Conservation (phyloP, 2,888 invertebrate species). For the Sialis fuliginosa region DNA sequence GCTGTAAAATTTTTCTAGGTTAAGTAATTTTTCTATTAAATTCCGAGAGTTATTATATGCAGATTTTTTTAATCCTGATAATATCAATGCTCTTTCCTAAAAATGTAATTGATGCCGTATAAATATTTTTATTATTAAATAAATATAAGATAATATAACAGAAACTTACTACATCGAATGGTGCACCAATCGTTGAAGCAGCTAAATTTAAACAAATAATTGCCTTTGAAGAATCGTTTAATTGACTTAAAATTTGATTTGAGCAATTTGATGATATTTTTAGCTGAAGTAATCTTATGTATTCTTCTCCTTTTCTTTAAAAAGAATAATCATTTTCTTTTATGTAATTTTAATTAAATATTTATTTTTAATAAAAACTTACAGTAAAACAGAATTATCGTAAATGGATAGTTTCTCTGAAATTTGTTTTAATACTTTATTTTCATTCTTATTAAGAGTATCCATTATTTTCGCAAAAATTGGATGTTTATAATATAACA, state of each 20-base stretch:
- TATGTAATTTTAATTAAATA: not conserved
- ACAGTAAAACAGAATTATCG: not conserved
- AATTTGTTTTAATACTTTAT: not conserved
- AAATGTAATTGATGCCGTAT: conserved; percentile 10
- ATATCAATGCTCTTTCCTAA: conserved; percentile 37
- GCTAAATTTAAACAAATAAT: conserved; percentile 44
- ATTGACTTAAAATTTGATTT: conserved; percentile 15
- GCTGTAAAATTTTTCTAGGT: conserved; percentile 33
- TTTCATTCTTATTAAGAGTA: not conserved
- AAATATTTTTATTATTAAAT: not conserved
- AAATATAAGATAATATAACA: not conserved
- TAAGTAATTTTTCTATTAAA: conserved; percentile 39
- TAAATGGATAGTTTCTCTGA: not conserved
- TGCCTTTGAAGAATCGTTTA: conserved; percentile 39
- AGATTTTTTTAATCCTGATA: conserved; percentile 35
- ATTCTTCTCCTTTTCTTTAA: conserved; percentile 35
- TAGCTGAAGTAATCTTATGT: conserved; percentile 28
- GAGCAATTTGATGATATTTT: conserved; percentile 24
- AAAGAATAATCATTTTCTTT: conserved; percentile 1
- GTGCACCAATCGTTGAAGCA: conserved; percentile 27
- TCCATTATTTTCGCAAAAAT: too few species aligned
- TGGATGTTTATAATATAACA: too few species aligned
- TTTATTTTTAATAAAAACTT: not conserved
- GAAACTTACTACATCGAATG: conserved; percentile 32
- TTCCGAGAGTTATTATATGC: conserved; percentile 36